A percentile compares a stretch with the other conserved stretches of the same genome.
Conservation (phyloP, 2,888 invertebrate genomes). For the Spialia ferax region DNA sequence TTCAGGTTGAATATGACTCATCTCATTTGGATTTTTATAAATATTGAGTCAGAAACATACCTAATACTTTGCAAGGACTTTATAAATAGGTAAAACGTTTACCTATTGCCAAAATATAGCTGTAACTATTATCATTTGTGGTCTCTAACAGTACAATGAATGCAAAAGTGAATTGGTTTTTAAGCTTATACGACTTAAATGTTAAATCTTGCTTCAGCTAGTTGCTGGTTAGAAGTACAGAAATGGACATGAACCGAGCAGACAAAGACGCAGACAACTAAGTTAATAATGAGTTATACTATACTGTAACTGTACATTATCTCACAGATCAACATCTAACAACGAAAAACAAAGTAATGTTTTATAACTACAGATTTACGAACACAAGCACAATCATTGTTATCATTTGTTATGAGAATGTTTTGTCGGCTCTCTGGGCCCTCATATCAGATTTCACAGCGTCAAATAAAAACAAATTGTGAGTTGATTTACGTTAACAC, state of each 20-base stretch:
- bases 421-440: slow-evolving; percentile 19
- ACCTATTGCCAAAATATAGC: too few species aligned
- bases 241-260: not conserved
- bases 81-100: too few species aligned
- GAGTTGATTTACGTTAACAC: slow-evolving; percentile 37
- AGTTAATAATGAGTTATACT: too few species aligned
- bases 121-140: too few species aligned
- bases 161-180: too few species aligned
- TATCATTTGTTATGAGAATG: slow-evolving; percentile 19
- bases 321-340: not conserved
- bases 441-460: slow-evolving; percentile 33
- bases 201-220: too few species aligned
- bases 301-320: not conserved
- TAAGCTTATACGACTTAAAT: too few species aligned
- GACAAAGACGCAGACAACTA: too few species aligned
- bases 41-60: not conserved
- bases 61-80: too few species aligned
- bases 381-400: slow-evolving; percentile 16
- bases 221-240: not conserved
- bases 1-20: not conserved
- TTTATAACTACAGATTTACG: not conserved
- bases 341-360: not conserved
- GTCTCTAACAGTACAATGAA: too few species aligned
- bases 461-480: slow-evolving; percentile 37
- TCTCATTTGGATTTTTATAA: not conserved